Base-by-base conservation (phyloP, 2,888 invertebrate genomes). In the Drosophila anomelani region DNA sequence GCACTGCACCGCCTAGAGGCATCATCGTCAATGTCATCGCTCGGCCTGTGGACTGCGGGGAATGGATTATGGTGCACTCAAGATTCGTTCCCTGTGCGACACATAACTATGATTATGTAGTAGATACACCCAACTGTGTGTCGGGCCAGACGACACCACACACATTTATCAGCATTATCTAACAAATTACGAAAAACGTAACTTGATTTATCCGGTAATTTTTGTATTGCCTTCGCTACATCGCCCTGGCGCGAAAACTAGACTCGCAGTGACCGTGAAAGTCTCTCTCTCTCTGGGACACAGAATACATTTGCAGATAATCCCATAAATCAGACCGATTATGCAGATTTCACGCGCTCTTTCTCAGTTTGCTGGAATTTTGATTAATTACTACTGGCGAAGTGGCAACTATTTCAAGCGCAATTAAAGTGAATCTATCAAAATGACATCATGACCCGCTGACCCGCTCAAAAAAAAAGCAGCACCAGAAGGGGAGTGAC, bases 141-240 rank as follows among this genome's bases (percentile, higher is more conserved):
- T 20, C 49, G 51, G 38, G 36, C 34, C 70, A 70, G 64, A 58
- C 73, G 66, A 55, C 63, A 29, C 36, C 49, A 62, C 79, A 59
- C 58, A 81, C 88, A 90, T 89, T 86, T 88, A 86, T 91, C 88
- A 90, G 83, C 88, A 91, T 91, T 90, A 91, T 89, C 84, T 81
- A 90, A 89, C 88, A 90, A 90, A 91, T 91, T 91, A 89, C 81
- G 47, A 84, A 73, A 87, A 78, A 77, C 85, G 88, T 91, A 91
- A 91, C 90, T 91, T 91, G 90, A 91, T 91, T 91, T 91, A 90
- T 91, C 91, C 90, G 91, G 90, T 89, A 84, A 85, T 90, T 91
- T 90, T 84, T 85, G 75, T 58, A 59, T 34, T 53, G 51, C 51
- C 51, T 53, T 39, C 59, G 32, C 46, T 9, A 26, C 46, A 15